phyloP scores from a whole-genome alignment of 2,888 invertebrate genomes.

The Aporophyla nigra region DNA sequence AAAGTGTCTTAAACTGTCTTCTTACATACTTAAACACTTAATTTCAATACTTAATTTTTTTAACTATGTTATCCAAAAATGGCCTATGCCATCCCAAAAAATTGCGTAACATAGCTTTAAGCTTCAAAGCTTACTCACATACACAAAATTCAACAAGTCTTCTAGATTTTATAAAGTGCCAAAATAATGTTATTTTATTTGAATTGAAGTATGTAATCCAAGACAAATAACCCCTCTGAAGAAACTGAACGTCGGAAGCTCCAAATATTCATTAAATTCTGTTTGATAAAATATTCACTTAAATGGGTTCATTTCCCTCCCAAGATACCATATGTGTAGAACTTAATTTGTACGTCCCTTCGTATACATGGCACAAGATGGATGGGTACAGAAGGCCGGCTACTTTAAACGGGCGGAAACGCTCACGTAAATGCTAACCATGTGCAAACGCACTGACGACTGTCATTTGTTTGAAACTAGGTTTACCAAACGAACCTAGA shows the following conservation, averaged over 20 bases:
- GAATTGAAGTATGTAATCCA: no score
- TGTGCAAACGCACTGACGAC: not conserved
- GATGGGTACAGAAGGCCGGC: not conserved
- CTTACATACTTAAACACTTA: no score
- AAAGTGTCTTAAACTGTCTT: no score
- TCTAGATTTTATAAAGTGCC: conserved; percentile 13
- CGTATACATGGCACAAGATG: not conserved
- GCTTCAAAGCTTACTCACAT: not conserved
- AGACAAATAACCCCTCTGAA: conserved; percentile 10
- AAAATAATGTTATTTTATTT: conserved; percentile 41
- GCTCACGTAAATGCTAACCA: not conserved
- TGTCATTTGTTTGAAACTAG: not conserved
- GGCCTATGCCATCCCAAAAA: not conserved
- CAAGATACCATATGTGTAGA: conserved; percentile 32
- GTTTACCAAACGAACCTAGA: no score
- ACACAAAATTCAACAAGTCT: not conserved
- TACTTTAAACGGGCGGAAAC: not conserved
- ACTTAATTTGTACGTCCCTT: conserved; percentile 13
- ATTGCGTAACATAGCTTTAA: not conserved
- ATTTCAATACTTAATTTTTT: not conserved
- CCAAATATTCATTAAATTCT: conserved; percentile 44
- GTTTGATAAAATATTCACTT: conserved; percentile 59
- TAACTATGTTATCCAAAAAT: not conserved
- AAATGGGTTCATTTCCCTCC: conserved; percentile 52
- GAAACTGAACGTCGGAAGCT: conserved; percentile 37